Percentiles rank a stretch among this genome's conserved stretches.
phyloP scores from a whole-genome alignment of 2,113 vertebrate species.

The Urocolius indicus region DNA sequence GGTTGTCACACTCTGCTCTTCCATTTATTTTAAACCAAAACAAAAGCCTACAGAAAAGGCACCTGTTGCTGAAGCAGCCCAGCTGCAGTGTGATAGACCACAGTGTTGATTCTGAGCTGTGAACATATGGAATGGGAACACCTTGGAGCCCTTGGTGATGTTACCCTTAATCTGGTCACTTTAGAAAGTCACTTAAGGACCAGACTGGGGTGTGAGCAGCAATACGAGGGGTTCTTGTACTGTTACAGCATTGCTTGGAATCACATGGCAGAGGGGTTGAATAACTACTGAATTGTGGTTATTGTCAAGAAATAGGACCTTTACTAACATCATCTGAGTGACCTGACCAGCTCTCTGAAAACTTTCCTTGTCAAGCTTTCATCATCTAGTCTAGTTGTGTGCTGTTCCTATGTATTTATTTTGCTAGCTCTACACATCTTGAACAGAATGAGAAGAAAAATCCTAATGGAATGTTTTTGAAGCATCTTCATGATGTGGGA shows the following conservation, averaged over 20 bases:
- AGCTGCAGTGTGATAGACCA: accelerated
- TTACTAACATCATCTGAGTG: not conserved
- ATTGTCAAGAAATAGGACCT: not conserved
- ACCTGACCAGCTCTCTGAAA: not conserved
- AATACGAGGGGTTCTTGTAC: not conserved
- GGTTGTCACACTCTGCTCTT: not conserved
- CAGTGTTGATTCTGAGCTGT: not conserved
- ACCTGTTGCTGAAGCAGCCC: not conserved
- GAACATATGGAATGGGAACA: not conserved
- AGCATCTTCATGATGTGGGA: not conserved
- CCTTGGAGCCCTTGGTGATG: not conserved
- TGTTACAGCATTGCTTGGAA: not conserved
- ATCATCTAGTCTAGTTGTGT: not conserved
- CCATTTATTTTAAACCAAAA: not conserved
- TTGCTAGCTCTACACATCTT: not conserved
- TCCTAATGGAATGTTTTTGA: not conserved
- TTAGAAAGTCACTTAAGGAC: not conserved
- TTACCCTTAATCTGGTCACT: not conserved
- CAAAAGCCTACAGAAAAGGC: not conserved
- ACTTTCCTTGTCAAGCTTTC: not conserved
- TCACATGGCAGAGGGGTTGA: not conserved
- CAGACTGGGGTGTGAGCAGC: not conserved
- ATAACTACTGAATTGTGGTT: too few species aligned
- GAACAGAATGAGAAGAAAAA: not conserved
- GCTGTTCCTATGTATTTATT: not conserved